A percentile compares a stretch with the other conserved stretches of the same genome.
phyloP scores from a whole-genome alignment of 2,888 invertebrate species.

The Andrena bicolor region DNA sequence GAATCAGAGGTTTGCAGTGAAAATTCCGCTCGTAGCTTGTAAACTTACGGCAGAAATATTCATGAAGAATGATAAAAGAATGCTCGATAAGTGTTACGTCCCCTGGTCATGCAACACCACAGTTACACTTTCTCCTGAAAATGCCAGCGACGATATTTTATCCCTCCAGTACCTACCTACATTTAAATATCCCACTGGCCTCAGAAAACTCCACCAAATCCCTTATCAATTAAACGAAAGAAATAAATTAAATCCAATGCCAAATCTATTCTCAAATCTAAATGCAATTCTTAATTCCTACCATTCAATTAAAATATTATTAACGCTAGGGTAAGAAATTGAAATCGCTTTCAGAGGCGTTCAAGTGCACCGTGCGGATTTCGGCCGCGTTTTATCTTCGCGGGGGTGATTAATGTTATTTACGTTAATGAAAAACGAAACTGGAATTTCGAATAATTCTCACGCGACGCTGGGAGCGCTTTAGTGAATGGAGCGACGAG shows the following conservation, averaged over 20 bases:
- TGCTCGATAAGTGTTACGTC: conserved; percentile 34
- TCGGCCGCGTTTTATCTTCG: neutral
- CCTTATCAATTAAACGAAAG: neutral
- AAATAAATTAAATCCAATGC: neutral
- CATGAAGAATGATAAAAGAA: conserved; percentile 36
- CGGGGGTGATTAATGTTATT: conserved; percentile 12
- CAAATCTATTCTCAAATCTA: too few relatives aligned
- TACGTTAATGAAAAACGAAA: conserved; percentile 22
- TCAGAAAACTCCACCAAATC: neutral
- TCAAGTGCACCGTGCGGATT: neutral
- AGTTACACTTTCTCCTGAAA: conserved; percentile 4
- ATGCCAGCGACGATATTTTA: neutral
- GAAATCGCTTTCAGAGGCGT: neutral
- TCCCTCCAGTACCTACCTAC: neutral
- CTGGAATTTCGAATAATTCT: conserved; percentile 17
- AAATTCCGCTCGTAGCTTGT: conserved; percentile 18
- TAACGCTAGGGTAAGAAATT: neutral
- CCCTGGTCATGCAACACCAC: conserved; percentile 27
- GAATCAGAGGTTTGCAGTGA: neutral
- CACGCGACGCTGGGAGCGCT: neutral
- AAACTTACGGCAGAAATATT: conserved; percentile 30
- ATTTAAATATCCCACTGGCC: neutral
- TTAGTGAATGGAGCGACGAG: conserved; percentile 12
- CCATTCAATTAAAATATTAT: neutral
- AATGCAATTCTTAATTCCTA: neutral